Base-by-base conservation (phyloP, 92 coral and sea anemone species). In the Epizoanthus scotinus region DNA sequence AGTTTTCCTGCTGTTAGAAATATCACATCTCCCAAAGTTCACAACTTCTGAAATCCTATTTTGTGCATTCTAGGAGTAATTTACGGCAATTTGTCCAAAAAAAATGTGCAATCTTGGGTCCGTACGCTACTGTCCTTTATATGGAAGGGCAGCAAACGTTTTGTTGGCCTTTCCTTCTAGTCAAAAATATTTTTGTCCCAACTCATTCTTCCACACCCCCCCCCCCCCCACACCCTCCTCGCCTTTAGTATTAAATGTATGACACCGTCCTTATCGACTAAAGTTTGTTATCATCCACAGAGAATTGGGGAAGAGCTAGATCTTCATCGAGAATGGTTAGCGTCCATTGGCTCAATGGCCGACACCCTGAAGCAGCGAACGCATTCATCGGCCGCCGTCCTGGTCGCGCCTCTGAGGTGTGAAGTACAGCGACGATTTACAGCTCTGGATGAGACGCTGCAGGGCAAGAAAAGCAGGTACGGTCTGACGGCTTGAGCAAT, bases 291-390 rank as follows among this genome's bases (percentile, higher is more conserved):
- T 69, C n/a, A 25, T 70, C 26, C 40, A 13, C 47, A 92, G 97
- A 87, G 88, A 78, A 38, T 92, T 73, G 88, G 79, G 31, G 86
- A 90, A 70, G 97, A 92, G 44, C 68, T 92, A 31, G 92, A 87
- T 8, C 94, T 90, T 49, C 97, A 92, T 63, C 94, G 90, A 42
- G 94, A 92, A 52, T 79, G 89, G 83, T 68, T 92, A 80, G 49
- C 94, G 1, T 86, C 94, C 13, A 85, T 91, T 47, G 89, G 86
- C 72, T 79, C 88, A 62, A 70, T 67, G 54, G 92, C 92, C 4
- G 86, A 87, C 77, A 77, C 91, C 36, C 89, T 92, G 26, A 83
- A 79, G 77, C 56, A 64, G 56, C 82, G 68, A 82, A 81, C 89
- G 19, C 86, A 67, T 31, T 87, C 92, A 7, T 82, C 88, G 31